Conservation (phyloP, 2,797 vertebrate genomes). For the Parauchenoglanis ngamensis region DNA sequence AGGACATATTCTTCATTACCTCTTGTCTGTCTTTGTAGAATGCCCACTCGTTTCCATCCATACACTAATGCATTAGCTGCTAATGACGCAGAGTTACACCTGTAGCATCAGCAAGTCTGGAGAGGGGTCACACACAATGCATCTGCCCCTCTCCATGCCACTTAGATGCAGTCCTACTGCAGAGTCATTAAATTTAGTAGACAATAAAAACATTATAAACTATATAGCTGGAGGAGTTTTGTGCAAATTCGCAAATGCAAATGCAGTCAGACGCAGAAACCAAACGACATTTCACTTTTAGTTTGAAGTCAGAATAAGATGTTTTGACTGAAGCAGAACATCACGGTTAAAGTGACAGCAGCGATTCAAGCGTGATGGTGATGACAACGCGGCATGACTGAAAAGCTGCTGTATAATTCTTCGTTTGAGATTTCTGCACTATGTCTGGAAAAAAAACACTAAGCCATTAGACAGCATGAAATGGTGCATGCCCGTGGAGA, state of each 20-base stretch:
- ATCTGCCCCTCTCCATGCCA: not conserved
- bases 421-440: not conserved
- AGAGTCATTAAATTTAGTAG: constrained; percentile 49
- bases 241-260: not conserved
- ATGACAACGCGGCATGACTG: too few relatives aligned
- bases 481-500: not conserved
- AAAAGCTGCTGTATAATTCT: not conserved
- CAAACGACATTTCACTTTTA: not conserved
- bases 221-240: not conserved
- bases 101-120: not conserved
- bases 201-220: not conserved
- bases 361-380: not conserved
- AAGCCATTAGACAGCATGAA: not conserved
- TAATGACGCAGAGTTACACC: constrained; percentile 20
- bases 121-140: not conserved
- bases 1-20: not conserved
- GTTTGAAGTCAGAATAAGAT: not conserved
- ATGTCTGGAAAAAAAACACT: not conserved
- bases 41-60: not conserved
- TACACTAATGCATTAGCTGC: constrained; percentile 13
- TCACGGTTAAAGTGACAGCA: not conserved
- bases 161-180: not conserved
- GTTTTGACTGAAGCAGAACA: not conserved
- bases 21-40: not conserved
- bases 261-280: not conserved